These are phyloP conservation scores for Willowsia nigromaculata DNA, from an alignment of 2,888 invertebrate genomes.

Conservation along the genomic window DNA sequence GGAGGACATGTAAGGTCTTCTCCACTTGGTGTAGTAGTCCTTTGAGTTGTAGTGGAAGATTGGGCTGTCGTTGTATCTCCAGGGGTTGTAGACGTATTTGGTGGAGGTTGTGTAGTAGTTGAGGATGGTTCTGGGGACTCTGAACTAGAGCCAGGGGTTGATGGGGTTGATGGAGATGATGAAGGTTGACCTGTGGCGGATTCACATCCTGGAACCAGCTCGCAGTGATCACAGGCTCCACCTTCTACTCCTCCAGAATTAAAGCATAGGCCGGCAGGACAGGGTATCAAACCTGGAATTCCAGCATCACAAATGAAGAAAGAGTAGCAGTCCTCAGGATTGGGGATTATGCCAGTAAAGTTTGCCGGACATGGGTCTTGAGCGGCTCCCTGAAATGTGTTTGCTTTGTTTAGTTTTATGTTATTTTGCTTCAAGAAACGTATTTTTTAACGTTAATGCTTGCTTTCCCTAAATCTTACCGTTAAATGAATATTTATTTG, in stretches of 20 bases:
- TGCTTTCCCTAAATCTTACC: not conserved
- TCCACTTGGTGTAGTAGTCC: not conserved
- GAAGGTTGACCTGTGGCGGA: not conserved
- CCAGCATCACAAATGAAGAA: conserved; percentile 56
- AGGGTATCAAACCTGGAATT: not conserved
- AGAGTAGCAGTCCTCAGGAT: conserved; percentile 44
- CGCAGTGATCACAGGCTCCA: conserved; percentile 40
- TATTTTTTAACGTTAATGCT: not conserved
- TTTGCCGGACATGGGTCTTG: conserved; percentile 44
- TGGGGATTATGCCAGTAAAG: conserved; percentile 36
- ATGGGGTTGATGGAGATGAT: not conserved
- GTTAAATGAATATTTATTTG: not conserved
- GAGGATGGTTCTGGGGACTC: too few species aligned
- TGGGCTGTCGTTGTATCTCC: not conserved
- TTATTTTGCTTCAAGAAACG: too few species aligned
- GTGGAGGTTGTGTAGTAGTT: not conserved
- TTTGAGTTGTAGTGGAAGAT: conserved; percentile 30
- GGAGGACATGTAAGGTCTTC: conserved; percentile 30
- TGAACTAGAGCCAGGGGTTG: too few species aligned
- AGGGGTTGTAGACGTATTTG: not conserved
- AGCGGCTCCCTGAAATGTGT: too few species aligned
- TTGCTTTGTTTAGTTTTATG: too few species aligned
- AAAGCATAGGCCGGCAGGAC: conserved; percentile 42
- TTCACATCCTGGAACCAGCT: conserved; percentile 46
- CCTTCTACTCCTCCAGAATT: not conserved